phyloP scores from a whole-genome alignment of 2,888 invertebrate species.

The Hydriomena furcata region DNA sequence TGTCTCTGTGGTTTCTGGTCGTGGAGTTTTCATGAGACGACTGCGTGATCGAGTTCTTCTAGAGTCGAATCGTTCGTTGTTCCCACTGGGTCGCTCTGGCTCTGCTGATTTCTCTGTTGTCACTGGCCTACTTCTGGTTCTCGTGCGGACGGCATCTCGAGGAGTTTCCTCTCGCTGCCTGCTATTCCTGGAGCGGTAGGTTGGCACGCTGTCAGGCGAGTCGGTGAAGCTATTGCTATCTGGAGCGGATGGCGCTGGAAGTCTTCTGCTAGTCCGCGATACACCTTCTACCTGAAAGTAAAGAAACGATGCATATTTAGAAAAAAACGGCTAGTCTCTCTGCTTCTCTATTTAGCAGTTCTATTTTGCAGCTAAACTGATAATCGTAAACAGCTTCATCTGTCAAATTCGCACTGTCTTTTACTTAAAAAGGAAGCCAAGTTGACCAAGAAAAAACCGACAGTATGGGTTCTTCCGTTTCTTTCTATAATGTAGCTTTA shows the following conservation, averaged over 20 bases:
- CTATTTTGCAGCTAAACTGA: too few relatives aligned
- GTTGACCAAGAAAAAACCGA: too few relatives aligned
- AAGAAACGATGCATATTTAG: neutral
- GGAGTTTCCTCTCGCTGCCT: constrained; percentile 60
- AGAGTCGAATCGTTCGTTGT: constrained; percentile 68
- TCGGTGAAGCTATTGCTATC: constrained; percentile 48
- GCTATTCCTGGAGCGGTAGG: constrained; percentile 57
- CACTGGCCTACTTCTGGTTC: constrained; percentile 56
- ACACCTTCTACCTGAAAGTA: constrained; percentile 65
- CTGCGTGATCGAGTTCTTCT: constrained; percentile 68
- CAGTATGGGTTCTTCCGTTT: too few relatives aligned
- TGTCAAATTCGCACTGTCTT: too few relatives aligned
- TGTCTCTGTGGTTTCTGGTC: constrained; percentile 45
- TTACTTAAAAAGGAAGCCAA: too few relatives aligned
- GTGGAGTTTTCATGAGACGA: constrained; percentile 48
- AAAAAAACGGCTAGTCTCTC: too few relatives aligned
- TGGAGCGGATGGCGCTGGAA: constrained; percentile 47
- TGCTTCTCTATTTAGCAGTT: too few relatives aligned
- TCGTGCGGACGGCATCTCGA: constrained; percentile 50
- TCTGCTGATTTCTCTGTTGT: constrained; percentile 39
- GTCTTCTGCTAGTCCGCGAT: constrained; percentile 59
- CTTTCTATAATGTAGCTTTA: too few relatives aligned
- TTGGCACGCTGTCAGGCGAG: constrained; percentile 50
- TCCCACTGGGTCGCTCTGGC: constrained; percentile 45
- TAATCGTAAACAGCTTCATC: too few relatives aligned